A percentile compares a stretch with the other conserved stretches of the same genome.
Evolutionary conservation across 2,113 vertebrate species (phyloP).

Genomic region (Hepsetus odoe): DNA sequence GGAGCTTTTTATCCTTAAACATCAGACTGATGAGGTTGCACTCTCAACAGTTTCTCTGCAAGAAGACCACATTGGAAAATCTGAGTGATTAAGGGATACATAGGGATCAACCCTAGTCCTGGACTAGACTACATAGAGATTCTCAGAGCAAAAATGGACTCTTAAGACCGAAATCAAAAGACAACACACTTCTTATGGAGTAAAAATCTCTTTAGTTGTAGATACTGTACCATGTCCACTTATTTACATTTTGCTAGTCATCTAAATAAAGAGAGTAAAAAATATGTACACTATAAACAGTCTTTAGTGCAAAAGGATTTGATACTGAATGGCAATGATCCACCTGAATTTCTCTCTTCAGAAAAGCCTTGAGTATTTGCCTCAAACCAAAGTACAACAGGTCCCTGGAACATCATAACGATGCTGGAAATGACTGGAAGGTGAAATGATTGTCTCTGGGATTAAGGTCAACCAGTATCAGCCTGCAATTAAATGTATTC

Average conservation of each 20-base stretch:
- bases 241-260: not conserved
- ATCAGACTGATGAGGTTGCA: too few relatives aligned
- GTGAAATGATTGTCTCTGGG: too few relatives aligned
- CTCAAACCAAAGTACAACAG: not conserved
- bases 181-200: not conserved
- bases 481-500: too few relatives aligned
- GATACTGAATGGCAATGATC: not conserved
- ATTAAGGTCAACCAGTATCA: too few relatives aligned
- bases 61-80: too few relatives aligned
- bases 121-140: too few relatives aligned
- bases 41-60: too few relatives aligned
- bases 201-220: not conserved
- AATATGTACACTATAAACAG: not conserved
- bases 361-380: not conserved
- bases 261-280: not conserved
- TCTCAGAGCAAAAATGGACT: too few relatives aligned
- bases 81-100: too few relatives aligned
- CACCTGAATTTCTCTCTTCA: not conserved
- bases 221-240: not conserved
- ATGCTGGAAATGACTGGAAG: not conserved
- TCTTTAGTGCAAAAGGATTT: conserved; percentile 8
- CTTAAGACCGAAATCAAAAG: not conserved
- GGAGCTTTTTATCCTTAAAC: too few relatives aligned
- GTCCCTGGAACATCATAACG: not conserved
- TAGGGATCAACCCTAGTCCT: too few relatives aligned